phyloP scores from a whole-genome alignment of 2,888 invertebrate species.

The Habrosyne pyritoides region DNA sequence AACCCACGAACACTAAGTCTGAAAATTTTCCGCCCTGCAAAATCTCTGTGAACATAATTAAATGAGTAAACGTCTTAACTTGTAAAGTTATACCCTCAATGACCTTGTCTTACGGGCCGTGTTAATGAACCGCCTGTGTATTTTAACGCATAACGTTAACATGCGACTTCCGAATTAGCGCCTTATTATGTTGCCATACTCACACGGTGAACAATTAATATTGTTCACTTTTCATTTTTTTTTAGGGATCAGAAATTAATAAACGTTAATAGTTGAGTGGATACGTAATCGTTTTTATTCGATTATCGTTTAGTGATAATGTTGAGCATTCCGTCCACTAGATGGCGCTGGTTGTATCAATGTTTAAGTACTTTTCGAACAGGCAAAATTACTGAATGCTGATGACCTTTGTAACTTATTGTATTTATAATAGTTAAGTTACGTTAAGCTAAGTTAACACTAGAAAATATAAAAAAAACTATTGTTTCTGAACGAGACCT shows the following conservation, averaged over 20 bases:
- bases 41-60: not conserved
- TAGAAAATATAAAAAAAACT: too few species aligned
- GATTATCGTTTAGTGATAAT: not conserved
- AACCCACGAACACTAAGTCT: not conserved
- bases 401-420: too few species aligned
- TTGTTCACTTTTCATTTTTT: not conserved
- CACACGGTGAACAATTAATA: constrained; percentile 4
- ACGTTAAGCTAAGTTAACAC: too few species aligned
- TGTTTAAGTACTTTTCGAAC: not conserved
- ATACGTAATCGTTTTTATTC: not conserved
- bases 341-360: not conserved
- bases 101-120: constrained; percentile 52
- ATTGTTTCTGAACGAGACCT: too few species aligned
- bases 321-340: not conserved
- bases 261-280: not conserved
- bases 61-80: not conserved
- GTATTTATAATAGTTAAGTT: too few species aligned
- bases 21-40: not conserved
- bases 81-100: constrained; percentile 17
- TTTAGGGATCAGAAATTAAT: not conserved
- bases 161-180: constrained; percentile 53
- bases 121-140: constrained; percentile 54
- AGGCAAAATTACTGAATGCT: not conserved
- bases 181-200: constrained; percentile 43
- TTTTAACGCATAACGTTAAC: constrained; percentile 30